These are phyloP conservation scores for Apodemus speciosus DNA, from an alignment of 2,113 vertebrate genomes.

Conservation along the genomic window DNA sequence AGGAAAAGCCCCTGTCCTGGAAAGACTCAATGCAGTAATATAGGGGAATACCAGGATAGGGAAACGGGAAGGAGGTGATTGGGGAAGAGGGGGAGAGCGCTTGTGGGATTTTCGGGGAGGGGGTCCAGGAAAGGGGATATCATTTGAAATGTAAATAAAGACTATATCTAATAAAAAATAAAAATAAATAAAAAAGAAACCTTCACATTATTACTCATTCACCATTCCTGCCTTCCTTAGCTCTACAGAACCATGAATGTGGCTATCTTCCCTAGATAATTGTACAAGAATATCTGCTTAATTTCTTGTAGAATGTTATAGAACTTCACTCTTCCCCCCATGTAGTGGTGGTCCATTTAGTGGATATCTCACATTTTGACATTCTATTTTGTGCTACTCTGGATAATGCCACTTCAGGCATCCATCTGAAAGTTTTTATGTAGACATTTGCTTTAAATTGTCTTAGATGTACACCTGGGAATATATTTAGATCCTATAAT, in stretches of 20 bases:
- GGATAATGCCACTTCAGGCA: neutral
- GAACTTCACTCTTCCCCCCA: neutral
- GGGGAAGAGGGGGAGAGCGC: too few species aligned
- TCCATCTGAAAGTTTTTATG: neutral
- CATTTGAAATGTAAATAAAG: too few species aligned
- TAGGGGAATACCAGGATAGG: too few species aligned
- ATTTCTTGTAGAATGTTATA: neutral
- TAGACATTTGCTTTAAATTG: neutral
- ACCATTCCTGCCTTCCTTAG: neutral
- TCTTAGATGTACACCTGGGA: neutral
- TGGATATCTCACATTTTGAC: neutral
- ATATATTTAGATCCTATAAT: neutral
- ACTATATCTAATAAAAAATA: too few species aligned
- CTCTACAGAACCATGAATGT: neutral
- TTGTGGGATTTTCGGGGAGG: too few species aligned
- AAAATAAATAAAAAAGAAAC: neutral
- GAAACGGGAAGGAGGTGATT: too few species aligned
- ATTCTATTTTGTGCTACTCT: neutral
- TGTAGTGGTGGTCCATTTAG: neutral
- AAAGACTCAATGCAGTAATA: too few species aligned
- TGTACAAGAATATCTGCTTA: neutral
- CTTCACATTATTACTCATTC: neutral
- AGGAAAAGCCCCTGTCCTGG: too few species aligned
- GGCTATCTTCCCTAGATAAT: neutral
- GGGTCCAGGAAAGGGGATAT: too few species aligned